Evolutionary conservation across 2,113 vertebrate species (phyloP), one percentile per base, ranked within the genome.

Genomic region (Albula goreensis): DNA sequence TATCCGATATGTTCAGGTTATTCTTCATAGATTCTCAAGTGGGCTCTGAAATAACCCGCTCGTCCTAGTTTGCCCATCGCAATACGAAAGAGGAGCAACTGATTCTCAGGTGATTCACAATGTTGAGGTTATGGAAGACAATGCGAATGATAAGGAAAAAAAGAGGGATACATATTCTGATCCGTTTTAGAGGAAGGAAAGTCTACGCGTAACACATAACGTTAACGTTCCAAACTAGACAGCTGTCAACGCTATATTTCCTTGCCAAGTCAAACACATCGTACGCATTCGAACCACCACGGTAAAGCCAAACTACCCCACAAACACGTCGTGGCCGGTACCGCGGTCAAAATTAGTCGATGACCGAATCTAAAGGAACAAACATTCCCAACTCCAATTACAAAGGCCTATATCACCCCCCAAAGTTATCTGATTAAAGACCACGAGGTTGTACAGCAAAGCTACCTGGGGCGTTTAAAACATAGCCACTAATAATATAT

Each of bases 21-120:
- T 74, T 66, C 17, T 66, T 66, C 17, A 22, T 74, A 74, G 10
- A 31, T 2, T 74, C 70, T 74, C 70, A 74, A 74, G 70, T 25
- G 70, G 70, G 70, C 5, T 74, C 10, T 74, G 31, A 74, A 74
- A 74, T 74, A 19, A 74, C 70, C 70, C 22, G 70, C 70, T 74
- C 70, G 70, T 74, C 70, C n/a, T 31, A 74, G 70, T 74, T 74
- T 74, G 70, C 22, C 31, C 70, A 74, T 83, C 89, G 88, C 85
- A 85, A 92, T 85, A 86, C 84, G 87, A 89, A 83, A 85, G 90
- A 66, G 89, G 82, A 88, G 85, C 57, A 88, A 81, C 84, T 41
- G 89, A 87, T 87, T 90, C 93, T 88, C 92, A 91, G 92, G 93
- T 93, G 89, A 90, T 74, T 25, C 79, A 66, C 31, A 25, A 78